phyloP scores from a whole-genome alignment of 2,888 invertebrate genomes.

The Trachelus tabidus region DNA sequence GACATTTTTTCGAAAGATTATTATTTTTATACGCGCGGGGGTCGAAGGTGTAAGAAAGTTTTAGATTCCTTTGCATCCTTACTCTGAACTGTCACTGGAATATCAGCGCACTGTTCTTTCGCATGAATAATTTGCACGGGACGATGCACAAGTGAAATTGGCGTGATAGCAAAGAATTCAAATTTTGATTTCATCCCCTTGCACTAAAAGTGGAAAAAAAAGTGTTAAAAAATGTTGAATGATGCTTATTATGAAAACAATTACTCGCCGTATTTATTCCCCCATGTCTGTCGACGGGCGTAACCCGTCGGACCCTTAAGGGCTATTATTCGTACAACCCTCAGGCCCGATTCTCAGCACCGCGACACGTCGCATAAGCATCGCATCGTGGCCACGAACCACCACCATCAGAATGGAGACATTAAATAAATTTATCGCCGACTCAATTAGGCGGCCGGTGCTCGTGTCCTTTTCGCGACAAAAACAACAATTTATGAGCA shows the following conservation, averaged over 20 bases:
- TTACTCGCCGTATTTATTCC: not conserved
- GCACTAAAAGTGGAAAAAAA: no score
- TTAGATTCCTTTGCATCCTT: no score
- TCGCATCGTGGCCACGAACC: not conserved
- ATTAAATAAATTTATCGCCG: conserved; percentile 57
- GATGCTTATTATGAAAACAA: not conserved
- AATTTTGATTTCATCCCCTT: no score
- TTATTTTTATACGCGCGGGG: no score
- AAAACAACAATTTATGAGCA: conserved; percentile 19
- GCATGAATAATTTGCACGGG: no score
- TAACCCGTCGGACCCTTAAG: not conserved
- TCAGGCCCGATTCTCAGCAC: conserved; percentile 35
- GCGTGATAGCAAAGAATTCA: no score
- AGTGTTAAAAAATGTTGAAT: no score
- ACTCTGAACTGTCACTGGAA: no score
- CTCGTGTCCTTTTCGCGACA: conserved; percentile 20
- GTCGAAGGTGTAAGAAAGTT: no score
- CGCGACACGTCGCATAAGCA: conserved; percentile 18
- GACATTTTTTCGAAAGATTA: no score
- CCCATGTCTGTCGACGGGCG: not conserved
- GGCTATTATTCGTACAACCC: conserved; percentile 27
- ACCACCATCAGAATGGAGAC: conserved; percentile 40
- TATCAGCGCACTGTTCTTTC: no score
- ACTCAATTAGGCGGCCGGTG: conserved; percentile 48
- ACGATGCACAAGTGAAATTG: no score